Evolutionary conservation across 2,888 invertebrate genomes (phyloP), one percentile per base, ranked within the genome.

Genomic region (Mystacides longicornis): DNA sequence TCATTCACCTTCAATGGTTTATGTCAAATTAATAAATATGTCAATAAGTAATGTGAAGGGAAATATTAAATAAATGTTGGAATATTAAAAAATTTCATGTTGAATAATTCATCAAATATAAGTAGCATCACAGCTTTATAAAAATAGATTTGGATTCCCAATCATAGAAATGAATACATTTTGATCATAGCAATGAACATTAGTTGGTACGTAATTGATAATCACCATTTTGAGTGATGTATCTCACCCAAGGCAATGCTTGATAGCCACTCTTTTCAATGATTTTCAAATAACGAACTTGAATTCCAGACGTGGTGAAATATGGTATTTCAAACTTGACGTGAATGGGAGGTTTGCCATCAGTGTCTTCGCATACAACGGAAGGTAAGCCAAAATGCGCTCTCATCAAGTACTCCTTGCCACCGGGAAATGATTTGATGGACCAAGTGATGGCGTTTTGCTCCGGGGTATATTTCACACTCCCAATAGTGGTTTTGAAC

Each of bases 181-280:
- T n/a, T n/a, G n/a, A n/a, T n/a, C n/a, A n/a, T n/a, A n/a, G n/a
- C 9, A 31, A 31, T 7, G 14, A 31, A 31, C 18, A 43, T 78
- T 78, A 93, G 74, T 92, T 93, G 63, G 94, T 98, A 72, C 98
- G 83, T 62, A 98, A 77, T 69, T 98, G 97, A 71, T 99, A 98
- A 72, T 99, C 98, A 51, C 98, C 98, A 71, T 98, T 98, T 71
- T 98, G 97, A 42, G 98, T 99, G 62, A 99, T 98, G 70, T 98
- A 99, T n/a, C 98, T 80, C 3, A 98, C 98, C 98, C 98, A 98
- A 0, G 98, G 98, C 60, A 99, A 71, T 1, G 98, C 98, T 73
- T 98, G 98, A 71, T 98, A 98, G 0, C 98, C 98, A 71, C 95
- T 96, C 75, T 99, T 98, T 69, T 98, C 98, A 66, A 99, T 98